Conservation (phyloP, 2,888 invertebrate genomes). For the Oasisia sp. region DNA sequence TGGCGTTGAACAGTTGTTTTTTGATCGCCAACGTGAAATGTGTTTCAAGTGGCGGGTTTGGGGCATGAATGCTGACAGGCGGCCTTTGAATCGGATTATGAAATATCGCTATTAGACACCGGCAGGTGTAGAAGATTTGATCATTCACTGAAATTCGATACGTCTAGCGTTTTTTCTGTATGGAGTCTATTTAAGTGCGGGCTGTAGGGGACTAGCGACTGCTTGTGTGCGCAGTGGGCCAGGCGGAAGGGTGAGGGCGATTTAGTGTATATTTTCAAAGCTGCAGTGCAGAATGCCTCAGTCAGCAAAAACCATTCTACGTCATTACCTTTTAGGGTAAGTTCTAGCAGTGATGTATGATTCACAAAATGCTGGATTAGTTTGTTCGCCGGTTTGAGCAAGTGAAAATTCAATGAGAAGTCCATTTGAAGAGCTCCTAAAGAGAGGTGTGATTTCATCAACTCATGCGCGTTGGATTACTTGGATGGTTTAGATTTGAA, state of each 20-base stretch:
- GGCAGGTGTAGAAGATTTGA: constrained; percentile 7
- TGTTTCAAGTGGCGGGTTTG: neutral
- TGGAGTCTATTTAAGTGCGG: neutral
- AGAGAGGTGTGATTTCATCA: neutral
- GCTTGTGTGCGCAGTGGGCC: neutral
- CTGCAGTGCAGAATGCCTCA: neutral
- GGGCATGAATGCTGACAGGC: neutral
- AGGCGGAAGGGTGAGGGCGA: neutral
- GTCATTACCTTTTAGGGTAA: neutral
- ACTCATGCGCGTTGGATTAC: neutral
- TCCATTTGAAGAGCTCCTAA: neutral
- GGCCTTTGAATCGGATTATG: neutral
- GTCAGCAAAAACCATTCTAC: neutral
- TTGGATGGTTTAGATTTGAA: neutral
- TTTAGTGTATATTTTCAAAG: neutral
- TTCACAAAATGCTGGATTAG: neutral
- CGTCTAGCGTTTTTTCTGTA: neutral
- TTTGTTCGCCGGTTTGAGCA: neutral
- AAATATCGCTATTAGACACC: constrained; percentile 13
- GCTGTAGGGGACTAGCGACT: neutral
- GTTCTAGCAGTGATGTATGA: neutral
- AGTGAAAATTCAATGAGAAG: neutral
- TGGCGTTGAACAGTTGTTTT: neutral
- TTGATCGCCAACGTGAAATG: neutral
- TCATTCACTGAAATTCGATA: neutral